Percentiles rank a stretch among this genome's conserved stretches.
phyloP scores from a whole-genome alignment of 2,888 invertebrate genomes.

The Drosophila engyochracea region DNA sequence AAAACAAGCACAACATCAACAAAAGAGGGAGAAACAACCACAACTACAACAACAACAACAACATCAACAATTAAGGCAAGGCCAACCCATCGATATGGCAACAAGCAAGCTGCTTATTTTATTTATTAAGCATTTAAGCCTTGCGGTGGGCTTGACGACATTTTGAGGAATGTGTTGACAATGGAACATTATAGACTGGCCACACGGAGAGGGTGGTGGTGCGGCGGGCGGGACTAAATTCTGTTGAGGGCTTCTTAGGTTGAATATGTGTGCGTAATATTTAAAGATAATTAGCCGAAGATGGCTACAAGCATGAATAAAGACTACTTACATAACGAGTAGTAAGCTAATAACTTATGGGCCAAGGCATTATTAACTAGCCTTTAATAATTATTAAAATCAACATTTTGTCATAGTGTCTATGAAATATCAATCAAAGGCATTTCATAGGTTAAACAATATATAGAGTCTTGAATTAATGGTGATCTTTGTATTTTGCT shows the following conservation, averaged over 20 bases:
- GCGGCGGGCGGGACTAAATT: not conserved
- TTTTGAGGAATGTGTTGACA: constrained; percentile 44
- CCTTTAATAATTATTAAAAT: not conserved
- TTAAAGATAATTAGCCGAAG: constrained; percentile 65
- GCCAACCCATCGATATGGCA: constrained; percentile 57
- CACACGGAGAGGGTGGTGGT: not conserved
- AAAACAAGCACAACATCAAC: constrained; percentile 32
- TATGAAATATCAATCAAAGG: not conserved
- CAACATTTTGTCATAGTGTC: not conserved
- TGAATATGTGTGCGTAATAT: constrained; percentile 61
- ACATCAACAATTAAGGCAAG: constrained; percentile 50
- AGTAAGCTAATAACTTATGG: not conserved
- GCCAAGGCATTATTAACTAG: not conserved
- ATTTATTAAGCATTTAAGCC: constrained; percentile 72
- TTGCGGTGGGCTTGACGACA: constrained; percentile 48
- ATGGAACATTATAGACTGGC: constrained; percentile 2
- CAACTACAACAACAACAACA: constrained; percentile 23
- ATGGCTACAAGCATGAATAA: constrained; percentile 27
- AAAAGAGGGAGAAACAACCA: constrained; percentile 14
- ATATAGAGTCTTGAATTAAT: not conserved
- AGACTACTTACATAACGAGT: constrained; percentile 6
- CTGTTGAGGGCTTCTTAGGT: constrained; percentile 9
- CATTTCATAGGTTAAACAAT: not conserved
- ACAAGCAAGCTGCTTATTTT: constrained; percentile 67
- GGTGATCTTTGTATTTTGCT: not conserved